Conservation (phyloP, 1,140 invertebrate species). For the Lepidurus arcticus region DNA sequence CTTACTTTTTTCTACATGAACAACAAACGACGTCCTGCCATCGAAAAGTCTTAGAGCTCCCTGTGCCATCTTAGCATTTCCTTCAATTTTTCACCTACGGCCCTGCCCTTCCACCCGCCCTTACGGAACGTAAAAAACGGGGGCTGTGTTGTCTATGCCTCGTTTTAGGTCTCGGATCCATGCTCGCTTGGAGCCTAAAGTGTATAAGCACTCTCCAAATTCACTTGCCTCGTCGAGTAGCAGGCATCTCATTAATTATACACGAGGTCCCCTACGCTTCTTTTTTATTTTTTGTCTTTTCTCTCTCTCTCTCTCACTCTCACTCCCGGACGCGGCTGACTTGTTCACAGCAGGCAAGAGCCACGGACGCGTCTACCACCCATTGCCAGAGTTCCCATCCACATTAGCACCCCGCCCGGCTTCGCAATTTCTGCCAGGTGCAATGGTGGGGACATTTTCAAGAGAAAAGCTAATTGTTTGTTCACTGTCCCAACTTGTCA, state of each 20-base stretch:
- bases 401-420: conserved; percentile 1
- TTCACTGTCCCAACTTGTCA: conserved; percentile 9
- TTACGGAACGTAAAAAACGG: background rate
- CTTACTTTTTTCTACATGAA: background rate
- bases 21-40: conserved; percentile 15
- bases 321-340: background rate
- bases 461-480: conserved; percentile 2
- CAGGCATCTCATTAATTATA: conserved; percentile 20
- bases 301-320: too few relatives aligned
- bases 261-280: background rate
- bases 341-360: conserved; percentile 14
- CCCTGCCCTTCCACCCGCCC: background rate
- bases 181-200: conserved; percentile 17
- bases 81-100: conserved; percentile 9
- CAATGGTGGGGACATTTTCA: conserved; percentile 1
- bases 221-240: conserved; percentile 14
- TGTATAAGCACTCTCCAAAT: background rate
- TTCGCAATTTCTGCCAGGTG: conserved; percentile 4
- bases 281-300: background rate
- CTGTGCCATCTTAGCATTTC: conserved; percentile 8
- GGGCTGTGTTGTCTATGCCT: background rate
- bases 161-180: background rate
- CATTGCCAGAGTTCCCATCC: background rate
- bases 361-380: conserved; percentile 7
- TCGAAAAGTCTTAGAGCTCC: background rate